Evolutionary conservation across 1,140 invertebrate genomes (phyloP), one percentile per base, ranked within the genome.

Genomic region (Pogonomyrmex barbatus): DNA sequence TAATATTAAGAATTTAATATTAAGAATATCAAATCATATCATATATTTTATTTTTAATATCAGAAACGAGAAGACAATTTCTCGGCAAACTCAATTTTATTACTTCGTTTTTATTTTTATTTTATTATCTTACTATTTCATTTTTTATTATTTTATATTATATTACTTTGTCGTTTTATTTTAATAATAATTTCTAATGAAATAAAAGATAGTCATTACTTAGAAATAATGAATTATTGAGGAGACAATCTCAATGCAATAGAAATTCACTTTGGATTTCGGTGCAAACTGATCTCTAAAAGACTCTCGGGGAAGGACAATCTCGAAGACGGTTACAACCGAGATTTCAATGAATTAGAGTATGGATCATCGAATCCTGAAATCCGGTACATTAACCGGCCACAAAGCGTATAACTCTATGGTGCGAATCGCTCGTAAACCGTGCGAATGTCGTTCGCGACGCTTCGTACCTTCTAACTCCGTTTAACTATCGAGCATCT

Each of bases 351-450:
- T 54, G 76, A 63, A 56, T 81, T 85, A 71, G 81, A 79, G 70
- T 67, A 62, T 82, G 82, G 63, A 89, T 87, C 81, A 87, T 88
- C 85, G 90, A 88, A 91, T 89, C 83, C 73, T 14, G 86, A 86
- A 92, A 91, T 91, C 91, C 87, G 86, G 82, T 85, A 87, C 84
- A 89, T 92, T 91, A 92, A 92, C 82, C 83, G 83, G 42, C 89
- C 89, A 88, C 90, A 92, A 89, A 92, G 81, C 73, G 88, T 68
- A 75, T n/a, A 68, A 30, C 30, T 33, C 58, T 62, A 52, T 58
- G 63, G 83, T 63, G 84, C 78, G 90, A 86, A 91, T 91, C 73
- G 89, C 87, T 92, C 91, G 90, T 92, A 92, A 92, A 91, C 73
- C 82, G 84, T 88, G 58, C 77, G 89, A 91, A 91, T 78, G 79